phyloP scores from a whole-genome alignment of 1,140 invertebrate genomes.

The Whitmania pigra region DNA sequence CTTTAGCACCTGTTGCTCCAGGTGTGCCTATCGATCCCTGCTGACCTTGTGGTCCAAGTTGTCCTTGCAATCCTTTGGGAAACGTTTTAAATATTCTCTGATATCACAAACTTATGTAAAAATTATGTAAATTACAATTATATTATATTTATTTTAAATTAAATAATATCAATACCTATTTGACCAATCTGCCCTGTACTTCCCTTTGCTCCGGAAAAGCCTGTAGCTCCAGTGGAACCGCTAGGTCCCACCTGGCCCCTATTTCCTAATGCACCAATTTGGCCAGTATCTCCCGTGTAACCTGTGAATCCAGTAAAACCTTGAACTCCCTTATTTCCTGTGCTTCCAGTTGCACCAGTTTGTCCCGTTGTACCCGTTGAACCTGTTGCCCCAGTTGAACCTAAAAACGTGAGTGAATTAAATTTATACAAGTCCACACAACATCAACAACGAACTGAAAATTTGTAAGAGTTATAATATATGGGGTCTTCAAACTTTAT shows the following conservation, averaged over 20 bases:
- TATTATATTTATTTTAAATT: too few relatives aligned
- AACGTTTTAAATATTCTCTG: not conserved
- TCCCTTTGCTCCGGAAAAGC: conserved; percentile 4
- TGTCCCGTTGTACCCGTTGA: not conserved
- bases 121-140: too few relatives aligned
- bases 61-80: conserved; percentile 9
- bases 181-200: conserved; percentile 2
- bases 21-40: conserved; percentile 6
- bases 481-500: too few relatives aligned
- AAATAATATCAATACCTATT: not conserved
- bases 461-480: too few relatives aligned
- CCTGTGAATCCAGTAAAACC: too few relatives aligned
- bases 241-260: too few relatives aligned
- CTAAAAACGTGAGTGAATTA: not conserved
- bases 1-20: not conserved
- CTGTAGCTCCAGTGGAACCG: not conserved
- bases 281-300: too few relatives aligned
- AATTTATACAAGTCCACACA: too few relatives aligned
- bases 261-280: too few relatives aligned
- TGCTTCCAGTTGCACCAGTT: not conserved
- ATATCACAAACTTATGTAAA: too few relatives aligned
- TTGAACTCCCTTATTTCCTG: not conserved
- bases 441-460: too few relatives aligned
- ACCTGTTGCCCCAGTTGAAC: conserved; percentile 1
- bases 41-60: conserved; percentile 11